These are phyloP conservation scores for Neoscelio sp. DNA, from an alignment of 2,888 invertebrate species.

Conservation along the genomic window DNA sequence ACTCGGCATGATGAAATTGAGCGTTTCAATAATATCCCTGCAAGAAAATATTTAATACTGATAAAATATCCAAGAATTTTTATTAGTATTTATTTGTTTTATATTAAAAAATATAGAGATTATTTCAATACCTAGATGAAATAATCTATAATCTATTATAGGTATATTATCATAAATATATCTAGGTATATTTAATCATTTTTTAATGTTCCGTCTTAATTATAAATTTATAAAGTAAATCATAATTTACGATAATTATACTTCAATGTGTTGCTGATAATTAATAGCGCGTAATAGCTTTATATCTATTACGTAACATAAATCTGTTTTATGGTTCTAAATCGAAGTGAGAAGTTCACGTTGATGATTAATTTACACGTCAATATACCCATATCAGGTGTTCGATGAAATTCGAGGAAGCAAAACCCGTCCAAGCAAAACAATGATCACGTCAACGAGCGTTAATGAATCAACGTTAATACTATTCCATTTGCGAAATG, in stretches of 20 bases:
- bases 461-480: constrained; percentile 25
- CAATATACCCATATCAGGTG: constrained; percentile 45
- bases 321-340: constrained; percentile 47
- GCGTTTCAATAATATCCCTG: constrained; percentile 24
- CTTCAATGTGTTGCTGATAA: constrained; percentile 28
- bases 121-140: too few relatives aligned
- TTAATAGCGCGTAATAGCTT: constrained; percentile 33
- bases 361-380: constrained; percentile 51
- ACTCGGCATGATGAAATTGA: constrained; percentile 82
- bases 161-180: too few relatives aligned
- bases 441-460: constrained; percentile 38
- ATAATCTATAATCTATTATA: too few relatives aligned
- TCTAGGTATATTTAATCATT: constrained; percentile 3
- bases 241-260: constrained; percentile 39
- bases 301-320: constrained; percentile 35
- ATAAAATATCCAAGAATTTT: constrained; percentile 1
- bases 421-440: constrained; percentile 35
- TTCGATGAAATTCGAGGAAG: constrained; percentile 48
- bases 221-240: constrained; percentile 23
- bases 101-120: too few relatives aligned
- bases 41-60: constrained; percentile 35
- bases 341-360: constrained; percentile 37
- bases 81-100: too few relatives aligned
- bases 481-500: constrained; percentile 23
- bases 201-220: constrained; percentile 16